Percentiles rank a stretch among this genome's conserved stretches.
Conservation (phyloP, 2,113 vertebrate genomes). For the Sphyrna mokarran region DNA sequence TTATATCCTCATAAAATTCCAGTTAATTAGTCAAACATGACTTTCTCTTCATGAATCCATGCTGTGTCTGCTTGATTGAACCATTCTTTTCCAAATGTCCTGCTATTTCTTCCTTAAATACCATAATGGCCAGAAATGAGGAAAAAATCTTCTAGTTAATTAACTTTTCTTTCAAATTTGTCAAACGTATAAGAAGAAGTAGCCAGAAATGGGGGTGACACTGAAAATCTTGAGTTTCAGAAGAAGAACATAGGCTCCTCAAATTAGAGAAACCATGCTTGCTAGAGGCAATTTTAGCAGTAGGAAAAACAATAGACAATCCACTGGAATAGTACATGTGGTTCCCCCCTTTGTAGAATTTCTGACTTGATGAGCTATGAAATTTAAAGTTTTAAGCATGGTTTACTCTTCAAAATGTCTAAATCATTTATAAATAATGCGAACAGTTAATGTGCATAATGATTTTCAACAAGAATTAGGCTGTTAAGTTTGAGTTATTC, state of each 20-base stretch:
- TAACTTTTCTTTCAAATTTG: not conserved
- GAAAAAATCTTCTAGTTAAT: not conserved
- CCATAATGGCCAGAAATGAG: not conserved
- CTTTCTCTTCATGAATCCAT: no score
- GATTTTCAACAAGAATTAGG: not conserved
- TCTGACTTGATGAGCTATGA: not conserved
- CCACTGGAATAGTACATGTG: no score
- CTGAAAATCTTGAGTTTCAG: not conserved
- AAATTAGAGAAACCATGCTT: not conserved
- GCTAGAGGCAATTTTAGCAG: no score
- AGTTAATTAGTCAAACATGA: no score
- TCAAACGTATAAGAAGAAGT: not conserved
- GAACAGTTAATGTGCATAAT: not conserved
- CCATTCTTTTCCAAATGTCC: no score
- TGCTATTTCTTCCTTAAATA: no score
- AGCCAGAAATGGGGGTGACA: not conserved
- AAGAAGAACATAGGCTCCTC: not conserved
- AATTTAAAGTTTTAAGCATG: not conserved
- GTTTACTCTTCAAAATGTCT: not conserved
- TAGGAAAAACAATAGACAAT: no score
- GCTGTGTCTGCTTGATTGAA: no score
- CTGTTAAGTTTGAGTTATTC: not conserved
- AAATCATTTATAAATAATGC: not conserved
- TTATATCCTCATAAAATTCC: no score
- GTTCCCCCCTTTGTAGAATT: no score